Base-by-base conservation (phyloP, 2,797 vertebrate species). In the Spea hammondii region DNA sequence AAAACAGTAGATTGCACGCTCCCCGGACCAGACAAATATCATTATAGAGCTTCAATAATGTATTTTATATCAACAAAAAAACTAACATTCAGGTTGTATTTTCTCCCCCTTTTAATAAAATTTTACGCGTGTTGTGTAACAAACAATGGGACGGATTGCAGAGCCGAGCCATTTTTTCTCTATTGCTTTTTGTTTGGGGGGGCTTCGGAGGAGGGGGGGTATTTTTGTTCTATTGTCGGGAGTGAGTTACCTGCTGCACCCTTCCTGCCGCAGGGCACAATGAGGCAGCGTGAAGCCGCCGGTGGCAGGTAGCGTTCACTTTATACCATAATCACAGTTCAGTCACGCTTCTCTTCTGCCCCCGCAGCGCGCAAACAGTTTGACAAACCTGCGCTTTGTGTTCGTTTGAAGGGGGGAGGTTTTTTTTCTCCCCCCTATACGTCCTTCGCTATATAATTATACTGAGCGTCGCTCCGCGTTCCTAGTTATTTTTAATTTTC, bases 291-390 rank as follows among this genome's bases (percentile, higher is more conserved):
- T 46, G 66, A 77, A 4, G 47, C 5, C 8, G n/a, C 7, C 65
- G 47, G 44, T 12, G 13, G n/a, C 44, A 45, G 69, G 70, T 65
- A 65, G 46, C 51, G 50, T 51, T 57, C 44, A 12, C 70, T 67
- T 46, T 45, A 49, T 79, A 53, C 68, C 46, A 79, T 55, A 59
- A 74, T 74, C 53, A 54, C 5, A 10, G 11, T 57, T 17, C 48
- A 79, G 51, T 79, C 72, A 74, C 72, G 48, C 54, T 79, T 53
- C 48, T 53, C 13, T 49, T 11, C 60, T 48, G 14, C 78, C 72
- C 65, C 78, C 78, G 66, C 72, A 74, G 71, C 17, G 48, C 14
- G n/a, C 5, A 10, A 79, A 79, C 65, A 79, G 73, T 67, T 51
- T 59, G 54, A 32, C 51, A 79, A 5, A 10, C 17, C 65, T 11